Conservation (phyloP, 1,140 invertebrate genomes). For the Brachionus koreanus region DNA sequence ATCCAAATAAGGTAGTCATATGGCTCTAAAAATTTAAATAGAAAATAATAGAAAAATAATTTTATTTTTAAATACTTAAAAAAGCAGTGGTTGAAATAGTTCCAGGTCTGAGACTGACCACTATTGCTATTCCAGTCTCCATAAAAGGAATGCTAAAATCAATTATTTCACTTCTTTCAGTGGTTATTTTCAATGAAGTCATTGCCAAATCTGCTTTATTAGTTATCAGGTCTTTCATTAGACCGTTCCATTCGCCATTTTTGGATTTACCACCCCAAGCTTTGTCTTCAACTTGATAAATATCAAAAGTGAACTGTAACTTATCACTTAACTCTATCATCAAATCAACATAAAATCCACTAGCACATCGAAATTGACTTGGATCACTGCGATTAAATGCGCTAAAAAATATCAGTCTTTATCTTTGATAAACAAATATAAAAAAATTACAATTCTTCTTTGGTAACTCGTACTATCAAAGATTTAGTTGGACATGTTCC, state of each 20-base stretch:
- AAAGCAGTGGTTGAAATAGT: conserved; percentile 99
- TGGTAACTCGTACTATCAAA: conserved; percentile 42
- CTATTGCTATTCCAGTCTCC: conserved; percentile 95
- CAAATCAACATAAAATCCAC: conserved; percentile 93
- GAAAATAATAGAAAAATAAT: conserved; percentile 41
- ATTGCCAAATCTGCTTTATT: conserved; percentile 89
- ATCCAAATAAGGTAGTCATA: conserved; percentile 98
- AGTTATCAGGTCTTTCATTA: conserved; percentile 86
- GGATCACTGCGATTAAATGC: conserved; percentile 18
- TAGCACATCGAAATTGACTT: conserved; percentile 68
- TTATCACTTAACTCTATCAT: conserved; percentile 73
- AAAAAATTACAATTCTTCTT: conserved; percentile 3
- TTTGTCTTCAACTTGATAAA: conserved; percentile 86
- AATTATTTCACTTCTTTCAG: conserved; percentile 78
- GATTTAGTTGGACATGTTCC: conserved; percentile 48
- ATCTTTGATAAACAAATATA: background rate
- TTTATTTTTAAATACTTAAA: conserved; percentile 64
- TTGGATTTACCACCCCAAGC: conserved; percentile 74
- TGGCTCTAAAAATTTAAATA: conserved; percentile 69
- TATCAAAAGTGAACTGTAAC: conserved; percentile 88
- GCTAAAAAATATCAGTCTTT: background rate
- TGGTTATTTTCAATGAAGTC: conserved; percentile 94
- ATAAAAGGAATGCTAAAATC: conserved; percentile 96
- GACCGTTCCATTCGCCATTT: conserved; percentile 78
- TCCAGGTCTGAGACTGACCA: conserved; percentile 92